Evolutionary conservation across 2,113 vertebrate species (phyloP), one percentile per base, ranked within the genome.

Genomic region (Excalfactoria chinensis): DNA sequence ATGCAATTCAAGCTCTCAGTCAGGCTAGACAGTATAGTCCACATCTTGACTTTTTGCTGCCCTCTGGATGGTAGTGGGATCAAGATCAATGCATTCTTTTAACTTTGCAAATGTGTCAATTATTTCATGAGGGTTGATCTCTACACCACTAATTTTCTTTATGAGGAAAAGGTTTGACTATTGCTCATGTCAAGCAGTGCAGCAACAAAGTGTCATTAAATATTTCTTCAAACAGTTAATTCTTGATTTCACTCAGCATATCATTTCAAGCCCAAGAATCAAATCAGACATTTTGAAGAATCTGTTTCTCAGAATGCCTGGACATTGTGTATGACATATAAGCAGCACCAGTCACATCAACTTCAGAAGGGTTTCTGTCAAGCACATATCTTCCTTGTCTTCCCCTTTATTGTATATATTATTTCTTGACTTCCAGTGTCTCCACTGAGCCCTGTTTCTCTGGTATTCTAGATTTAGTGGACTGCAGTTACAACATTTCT

Each of bases 41-140:
- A 32, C 46, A 91, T 28, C n/a, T 76, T 89, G 66, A 84, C 59
- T 90, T 78, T 53, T 92, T 79, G 34, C 28, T 89, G 53, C 48
- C 23, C 69, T 84, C 44, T 72, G 55, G 41, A n/a, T 56, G 13
- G n/a, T 69, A 89, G 63, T 41, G 37, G 32, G 34, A 75, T 73
- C 19, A 86, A 56, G 77, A 86, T 84, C 83, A 91, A 78, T 1
- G 30, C 15, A 93, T 89, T 92, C 78, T 44, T 92, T 93, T 13
- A 59, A 2, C 73, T 91, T 92, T 85, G 40, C 20, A 85, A 84
- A 83, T 40, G 23, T 75, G 23, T 62, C 71, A 64, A 51, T 63
- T 89, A 64, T 51, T 64, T 86, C 41, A 70, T 73, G 69, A 86
- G 44, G 26, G 20, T 11, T 66, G 5, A 66, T 59, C 56, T 66